Evolutionary conservation across 37 sponge, comb jelly and placozoan genomes (phyloP).

Genomic region (Aphrocallistes beatrix): DNA sequence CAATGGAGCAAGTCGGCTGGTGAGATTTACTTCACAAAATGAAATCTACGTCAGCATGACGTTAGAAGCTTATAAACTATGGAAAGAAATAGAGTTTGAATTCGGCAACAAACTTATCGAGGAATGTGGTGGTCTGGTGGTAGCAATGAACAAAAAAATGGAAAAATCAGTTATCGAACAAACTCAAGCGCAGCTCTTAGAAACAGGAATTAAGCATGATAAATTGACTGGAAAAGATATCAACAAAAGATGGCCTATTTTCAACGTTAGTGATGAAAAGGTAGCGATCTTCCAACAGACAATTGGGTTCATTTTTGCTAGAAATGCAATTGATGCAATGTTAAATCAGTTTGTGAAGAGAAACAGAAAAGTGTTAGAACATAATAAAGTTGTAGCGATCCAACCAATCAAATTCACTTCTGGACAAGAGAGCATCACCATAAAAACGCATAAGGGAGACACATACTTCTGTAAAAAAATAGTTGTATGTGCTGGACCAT

Average conservation of each 20-base stretch:
- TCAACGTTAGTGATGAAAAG: conserved; percentile 36
- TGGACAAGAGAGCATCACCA: conserved; percentile 25
- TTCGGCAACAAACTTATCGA: conserved; percentile 39
- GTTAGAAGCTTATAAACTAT: conserved; percentile 54
- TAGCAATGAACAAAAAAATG: conserved; percentile 23
- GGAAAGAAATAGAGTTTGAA: conserved; percentile 51
- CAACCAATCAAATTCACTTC: not conserved
- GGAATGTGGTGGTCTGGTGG: conserved; percentile 32
- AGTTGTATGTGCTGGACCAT: conserved; percentile 60
- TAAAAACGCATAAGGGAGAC: conserved; percentile 26
- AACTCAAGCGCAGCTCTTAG: not conserved
- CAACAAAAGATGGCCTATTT: conserved; percentile 27
- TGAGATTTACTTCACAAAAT: conserved; percentile 37
- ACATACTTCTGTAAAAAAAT: conserved; percentile 31
- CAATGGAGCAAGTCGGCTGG: conserved; percentile 59
- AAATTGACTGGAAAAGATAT: conserved; percentile 24
- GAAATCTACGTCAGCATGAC: conserved; percentile 51
- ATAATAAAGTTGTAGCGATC: conserved; percentile 45
- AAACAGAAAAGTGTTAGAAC: conserved; percentile 45
- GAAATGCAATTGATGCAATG: conserved; percentile 40
- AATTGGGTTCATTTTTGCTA: conserved; percentile 43
- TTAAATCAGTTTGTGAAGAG: conserved; percentile 38
- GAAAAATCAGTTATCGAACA: not conserved
- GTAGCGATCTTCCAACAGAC: conserved; percentile 41
- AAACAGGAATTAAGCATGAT: conserved; percentile 25